Conservation (phyloP, 2,797 vertebrate genomes). For the Orestias chungarensis region DNA sequence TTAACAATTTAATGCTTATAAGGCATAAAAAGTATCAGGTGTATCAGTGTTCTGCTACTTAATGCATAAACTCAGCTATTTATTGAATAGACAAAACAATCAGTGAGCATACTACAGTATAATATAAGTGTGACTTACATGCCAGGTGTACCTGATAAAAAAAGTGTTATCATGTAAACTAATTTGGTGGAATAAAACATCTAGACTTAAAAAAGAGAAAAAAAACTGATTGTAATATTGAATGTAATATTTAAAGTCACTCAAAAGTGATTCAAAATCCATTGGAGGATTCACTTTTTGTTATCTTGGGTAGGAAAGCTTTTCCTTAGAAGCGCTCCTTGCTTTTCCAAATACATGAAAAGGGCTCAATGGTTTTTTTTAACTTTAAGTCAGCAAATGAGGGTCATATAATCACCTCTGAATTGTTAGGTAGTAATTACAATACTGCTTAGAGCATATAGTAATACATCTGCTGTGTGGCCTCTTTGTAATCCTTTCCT, state of each 20-base stretch:
- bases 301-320: no score
- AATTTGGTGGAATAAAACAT: not conserved
- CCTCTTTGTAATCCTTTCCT: conserved; percentile 54
- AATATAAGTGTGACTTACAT: no score
- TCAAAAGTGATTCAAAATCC: conserved; percentile 38
- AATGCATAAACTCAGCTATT: no score
- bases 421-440: conserved; percentile 53
- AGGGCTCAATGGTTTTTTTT: conserved; percentile 28
- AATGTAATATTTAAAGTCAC: conserved; percentile 15
- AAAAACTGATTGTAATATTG: not conserved
- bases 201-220: not conserved
- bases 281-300: conserved; percentile 13
- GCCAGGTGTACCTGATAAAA: not conserved
- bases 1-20: no score
- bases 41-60: no score
- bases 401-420: conserved; percentile 60
- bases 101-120: no score
- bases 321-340: conserved; percentile 55
- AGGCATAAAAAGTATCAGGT: no score
- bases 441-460: conserved; percentile 38
- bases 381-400: conserved; percentile 42
- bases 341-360: conserved; percentile 37
- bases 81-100: no score
- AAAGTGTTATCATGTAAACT: not conserved
- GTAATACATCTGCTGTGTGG: conserved; percentile 44